phyloP scores from a whole-genome alignment of 2,113 vertebrate species.

The Chlamydotis undulata region DNA sequence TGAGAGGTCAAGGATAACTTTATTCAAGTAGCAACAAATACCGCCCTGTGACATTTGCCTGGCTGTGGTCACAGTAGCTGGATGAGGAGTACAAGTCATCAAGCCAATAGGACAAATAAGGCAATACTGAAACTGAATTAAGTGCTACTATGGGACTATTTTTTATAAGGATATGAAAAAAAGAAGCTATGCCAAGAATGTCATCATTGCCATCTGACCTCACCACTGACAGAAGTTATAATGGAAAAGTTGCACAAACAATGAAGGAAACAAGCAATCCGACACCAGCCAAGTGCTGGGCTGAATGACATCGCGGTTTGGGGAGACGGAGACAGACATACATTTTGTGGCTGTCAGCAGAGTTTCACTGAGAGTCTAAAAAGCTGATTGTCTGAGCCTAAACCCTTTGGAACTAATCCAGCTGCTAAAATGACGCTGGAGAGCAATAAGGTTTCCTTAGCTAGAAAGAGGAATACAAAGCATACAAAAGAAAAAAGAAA shows the following conservation, averaged over 20 bases:
- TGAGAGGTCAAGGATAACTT: not conserved
- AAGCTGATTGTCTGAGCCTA: not conserved
- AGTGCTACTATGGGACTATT: slow-evolving; percentile 49
- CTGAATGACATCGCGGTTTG: not conserved
- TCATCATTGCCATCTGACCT: slow-evolving; percentile 39
- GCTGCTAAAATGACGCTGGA: not conserved
- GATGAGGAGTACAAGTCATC: not conserved
- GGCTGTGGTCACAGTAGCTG: slow-evolving; percentile 21
- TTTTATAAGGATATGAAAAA: slow-evolving; percentile 18
- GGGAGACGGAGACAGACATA: not conserved
- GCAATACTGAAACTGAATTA: slow-evolving; percentile 48
- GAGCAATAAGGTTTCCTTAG: not conserved
- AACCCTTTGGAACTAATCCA: not conserved
- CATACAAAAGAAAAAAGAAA: not conserved
- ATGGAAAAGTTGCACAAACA: slow-evolving; percentile 41
- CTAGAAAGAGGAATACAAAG: not conserved
- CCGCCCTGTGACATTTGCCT: not conserved
- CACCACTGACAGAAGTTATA: slow-evolving; percentile 13
- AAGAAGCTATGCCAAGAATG: slow-evolving; percentile 39
- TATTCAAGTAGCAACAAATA: not conserved
- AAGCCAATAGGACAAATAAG: slow-evolving; percentile 60
- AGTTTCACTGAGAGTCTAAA: slow-evolving; percentile 6
- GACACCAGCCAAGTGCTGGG: not conserved
- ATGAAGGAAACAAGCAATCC: not conserved
- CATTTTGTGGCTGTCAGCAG: slow-evolving; percentile 3